Base-by-base conservation (phyloP, 2,797 vertebrate genomes). In the Acrossocheilus wenchowensis region DNA sequence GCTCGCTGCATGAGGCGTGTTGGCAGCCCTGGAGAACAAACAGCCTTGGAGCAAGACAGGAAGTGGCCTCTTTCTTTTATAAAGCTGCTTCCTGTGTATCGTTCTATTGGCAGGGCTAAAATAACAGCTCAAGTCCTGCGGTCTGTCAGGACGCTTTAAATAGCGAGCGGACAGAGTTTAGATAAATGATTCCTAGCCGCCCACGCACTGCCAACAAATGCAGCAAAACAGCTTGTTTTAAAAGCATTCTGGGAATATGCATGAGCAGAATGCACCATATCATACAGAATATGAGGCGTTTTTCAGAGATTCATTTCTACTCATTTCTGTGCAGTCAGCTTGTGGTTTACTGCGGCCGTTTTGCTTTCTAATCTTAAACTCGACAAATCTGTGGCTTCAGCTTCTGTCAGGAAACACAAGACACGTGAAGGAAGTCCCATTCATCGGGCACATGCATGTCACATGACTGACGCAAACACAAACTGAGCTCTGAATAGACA, bases 391-490 rank as follows among this genome's bases (percentile, higher is more conserved):
- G 73, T 69, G 57, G 45, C 86, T 86, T 77, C 26, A 89, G 57
- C 83, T 66, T 85, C 43, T 41, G 83, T 69, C 57, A 26, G 72
- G 82, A 91, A 89, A 88, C 11, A 86, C 11, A 86, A 87, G 57
- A 54, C 79, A 81, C 52, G 78, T 26, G 15, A 83, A 83, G 57
- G 85, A 86, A 54, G 69, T 52, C 8, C 77, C 57, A 43, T 77
- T 86, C 64, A 54, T 15, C 69, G 14, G 23, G 0, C 41, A 39
- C 62, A 60, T 15, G 62, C 64, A 30, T 5, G 62, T 10, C 62
- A 36, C 72, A 62, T 34, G 50, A 78, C 52, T n/a, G 75, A 23
- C n/a, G 10, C 6, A 34, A 17, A 81, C 75, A 81, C 14, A 54
- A 6, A 60, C 50, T 4, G 8, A 57, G 2, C 39, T 21, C 34